These are phyloP conservation scores for Eilema caniola DNA, from an alignment of 2,888 invertebrate species.

Conservation along the genomic window DNA sequence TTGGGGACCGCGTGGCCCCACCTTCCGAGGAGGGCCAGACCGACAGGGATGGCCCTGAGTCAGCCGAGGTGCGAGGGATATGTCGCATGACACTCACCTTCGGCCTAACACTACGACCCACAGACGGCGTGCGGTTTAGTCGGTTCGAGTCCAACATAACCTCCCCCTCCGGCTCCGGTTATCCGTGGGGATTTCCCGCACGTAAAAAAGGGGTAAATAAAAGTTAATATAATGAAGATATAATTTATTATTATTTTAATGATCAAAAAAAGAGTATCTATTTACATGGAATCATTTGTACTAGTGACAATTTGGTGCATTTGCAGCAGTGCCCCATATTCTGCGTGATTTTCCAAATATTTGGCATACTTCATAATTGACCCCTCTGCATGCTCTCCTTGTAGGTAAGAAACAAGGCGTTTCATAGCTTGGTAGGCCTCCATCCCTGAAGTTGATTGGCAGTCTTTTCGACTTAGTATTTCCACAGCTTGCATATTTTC, in stretches of 20 bases:
- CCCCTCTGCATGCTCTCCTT: conserved; percentile 52
- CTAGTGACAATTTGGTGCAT: conserved; percentile 55
- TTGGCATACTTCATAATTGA: conserved; percentile 56
- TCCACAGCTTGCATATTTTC: conserved; percentile 41
- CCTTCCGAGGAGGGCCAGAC: too few species aligned
- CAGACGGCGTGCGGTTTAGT: too few species aligned
- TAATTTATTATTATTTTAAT: conserved; percentile 21
- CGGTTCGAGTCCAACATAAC: too few species aligned
- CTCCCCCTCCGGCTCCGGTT: too few species aligned
- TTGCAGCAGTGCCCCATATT: conserved; percentile 57
- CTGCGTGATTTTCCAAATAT: conserved; percentile 59
- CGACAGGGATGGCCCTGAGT: too few species aligned
- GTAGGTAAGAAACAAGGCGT: conserved; percentile 58
- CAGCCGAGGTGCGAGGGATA: too few species aligned
- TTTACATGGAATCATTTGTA: conserved; percentile 49
- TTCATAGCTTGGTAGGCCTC: conserved; percentile 64
- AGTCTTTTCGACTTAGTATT: conserved; percentile 37
- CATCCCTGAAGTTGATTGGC: conserved; percentile 48
- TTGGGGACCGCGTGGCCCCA: too few species aligned
- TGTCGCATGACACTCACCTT: too few species aligned
- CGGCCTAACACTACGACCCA: too few species aligned
- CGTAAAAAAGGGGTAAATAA: too few species aligned
- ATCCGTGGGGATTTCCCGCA: too few species aligned
- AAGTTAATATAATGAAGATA: conserved; percentile 10
- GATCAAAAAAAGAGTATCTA: conserved; percentile 33